These are phyloP conservation scores for Cyanoderma ruficeps DNA, from an alignment of 2,113 vertebrate species.

Conservation along the genomic window DNA sequence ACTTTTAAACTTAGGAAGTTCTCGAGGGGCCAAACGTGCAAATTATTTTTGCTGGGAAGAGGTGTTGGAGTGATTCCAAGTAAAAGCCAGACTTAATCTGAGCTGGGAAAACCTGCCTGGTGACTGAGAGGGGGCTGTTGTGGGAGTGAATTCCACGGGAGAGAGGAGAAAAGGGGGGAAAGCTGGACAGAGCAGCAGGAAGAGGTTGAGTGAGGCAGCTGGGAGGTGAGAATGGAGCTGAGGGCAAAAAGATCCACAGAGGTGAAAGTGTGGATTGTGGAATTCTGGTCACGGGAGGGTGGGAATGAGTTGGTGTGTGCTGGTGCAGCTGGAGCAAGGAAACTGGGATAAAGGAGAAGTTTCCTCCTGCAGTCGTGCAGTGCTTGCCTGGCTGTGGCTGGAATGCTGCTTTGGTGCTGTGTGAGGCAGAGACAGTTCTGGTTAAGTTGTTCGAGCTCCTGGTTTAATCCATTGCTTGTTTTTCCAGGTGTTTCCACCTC, in stretches of 20 bases:
- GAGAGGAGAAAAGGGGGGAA: not conserved
- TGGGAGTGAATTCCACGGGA: not conserved
- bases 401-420: not conserved
- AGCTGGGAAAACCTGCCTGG: not conserved
- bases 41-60: not conserved
- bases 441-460: not conserved
- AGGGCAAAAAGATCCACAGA: not conserved
- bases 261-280: not conserved
- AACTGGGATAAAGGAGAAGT: not conserved
- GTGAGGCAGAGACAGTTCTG: not conserved
- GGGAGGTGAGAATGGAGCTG: not conserved
- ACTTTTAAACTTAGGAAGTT: not conserved
- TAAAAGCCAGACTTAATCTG: not conserved
- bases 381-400: not conserved
- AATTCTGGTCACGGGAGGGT: not conserved
- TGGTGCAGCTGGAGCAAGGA: not conserved
- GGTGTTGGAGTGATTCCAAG: not conserved
- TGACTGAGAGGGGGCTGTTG: not conserved
- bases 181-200: fast-evolving
- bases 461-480: not conserved
- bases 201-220: not conserved
- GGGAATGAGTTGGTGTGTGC: not conserved
- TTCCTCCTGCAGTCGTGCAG: not conserved
- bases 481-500: not conserved
- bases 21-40: not conserved